phyloP scores from a whole-genome alignment of 2,113 vertebrate genomes.

The Rhabdornis inornatus region DNA sequence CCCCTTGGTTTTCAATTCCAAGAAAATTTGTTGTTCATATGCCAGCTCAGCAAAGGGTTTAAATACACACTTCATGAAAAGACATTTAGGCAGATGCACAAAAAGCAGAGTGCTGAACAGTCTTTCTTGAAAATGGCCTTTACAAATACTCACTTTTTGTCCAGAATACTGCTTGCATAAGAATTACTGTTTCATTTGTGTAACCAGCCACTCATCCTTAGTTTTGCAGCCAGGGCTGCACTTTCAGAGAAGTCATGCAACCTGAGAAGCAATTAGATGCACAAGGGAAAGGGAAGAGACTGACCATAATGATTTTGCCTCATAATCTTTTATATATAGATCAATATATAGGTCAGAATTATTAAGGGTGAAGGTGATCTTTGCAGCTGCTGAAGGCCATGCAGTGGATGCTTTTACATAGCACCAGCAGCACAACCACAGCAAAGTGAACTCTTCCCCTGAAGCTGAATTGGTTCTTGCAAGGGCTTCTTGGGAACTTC shows the following conservation, averaged over 20 bases:
- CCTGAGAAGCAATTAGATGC: not conserved
- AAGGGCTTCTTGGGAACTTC: not conserved
- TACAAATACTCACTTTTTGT: not conserved
- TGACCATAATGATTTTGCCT: not conserved
- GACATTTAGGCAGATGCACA: not conserved
- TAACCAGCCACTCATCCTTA: not conserved
- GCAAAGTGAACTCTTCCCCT: not conserved
- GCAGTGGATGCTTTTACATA: not conserved
- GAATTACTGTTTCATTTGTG: not conserved
- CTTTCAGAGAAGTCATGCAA: not conserved
- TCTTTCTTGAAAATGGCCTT: not conserved
- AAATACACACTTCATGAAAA: not conserved
- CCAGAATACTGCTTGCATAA: not conserved
- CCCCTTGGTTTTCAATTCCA: not conserved
- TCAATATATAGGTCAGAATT: not conserved
- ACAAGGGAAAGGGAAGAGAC: not conserved
- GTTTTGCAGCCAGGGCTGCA: not conserved
- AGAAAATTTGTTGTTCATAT: not conserved
- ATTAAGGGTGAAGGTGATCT: not conserved
- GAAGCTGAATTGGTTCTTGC: not conserved
- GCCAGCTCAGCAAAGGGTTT: not conserved
- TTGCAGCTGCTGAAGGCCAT: not conserved
- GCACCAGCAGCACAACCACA: not conserved
- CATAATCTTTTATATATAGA: not conserved
- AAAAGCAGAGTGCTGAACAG: not conserved